These are phyloP conservation scores for Iphiclides podalirius DNA, from an alignment of 2,888 invertebrate genomes.

Conservation along the genomic window DNA sequence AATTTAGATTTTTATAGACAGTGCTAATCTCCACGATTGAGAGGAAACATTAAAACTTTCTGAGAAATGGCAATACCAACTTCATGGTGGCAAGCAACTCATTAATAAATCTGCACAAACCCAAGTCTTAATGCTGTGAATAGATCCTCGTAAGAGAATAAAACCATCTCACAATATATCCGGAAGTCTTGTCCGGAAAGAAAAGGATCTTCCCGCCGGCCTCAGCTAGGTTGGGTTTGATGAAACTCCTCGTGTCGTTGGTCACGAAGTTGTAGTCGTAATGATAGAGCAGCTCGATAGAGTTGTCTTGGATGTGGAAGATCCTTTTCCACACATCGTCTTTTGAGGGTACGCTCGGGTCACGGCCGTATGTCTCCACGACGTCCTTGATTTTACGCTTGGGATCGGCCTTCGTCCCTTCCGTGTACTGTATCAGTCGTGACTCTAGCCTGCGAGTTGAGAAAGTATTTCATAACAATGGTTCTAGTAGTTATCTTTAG, in stretches of 20 bases:
- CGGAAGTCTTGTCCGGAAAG: constrained; percentile 81
- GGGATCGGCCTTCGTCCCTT: constrained; percentile 52
- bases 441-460: constrained; percentile 50
- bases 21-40: too few relatives aligned
- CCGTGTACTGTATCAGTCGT: constrained; percentile 53
- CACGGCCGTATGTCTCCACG: constrained; percentile 82
- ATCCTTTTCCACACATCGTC: constrained; percentile 83
- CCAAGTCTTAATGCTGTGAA: too few relatives aligned
- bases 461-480: too few relatives aligned
- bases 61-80: too few relatives aligned
- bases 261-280: constrained; percentile 82
- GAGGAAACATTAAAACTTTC: too few relatives aligned
- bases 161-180: constrained; percentile 86
- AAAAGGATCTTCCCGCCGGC: constrained; percentile 84
- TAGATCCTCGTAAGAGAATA: too few relatives aligned
- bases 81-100: too few relatives aligned
- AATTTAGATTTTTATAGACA: too few relatives aligned
- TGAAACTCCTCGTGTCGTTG: constrained; percentile 82
- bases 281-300: constrained; percentile 82
- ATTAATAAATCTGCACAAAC: too few relatives aligned
- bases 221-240: constrained; percentile 85
- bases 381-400: constrained; percentile 67
- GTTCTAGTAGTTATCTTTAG: too few relatives aligned
- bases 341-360: constrained; percentile 74
- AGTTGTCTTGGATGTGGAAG: constrained; percentile 81